Evolutionary conservation across 2,797 vertebrate species (phyloP).

Genomic region (Lophura swinhoii): DNA sequence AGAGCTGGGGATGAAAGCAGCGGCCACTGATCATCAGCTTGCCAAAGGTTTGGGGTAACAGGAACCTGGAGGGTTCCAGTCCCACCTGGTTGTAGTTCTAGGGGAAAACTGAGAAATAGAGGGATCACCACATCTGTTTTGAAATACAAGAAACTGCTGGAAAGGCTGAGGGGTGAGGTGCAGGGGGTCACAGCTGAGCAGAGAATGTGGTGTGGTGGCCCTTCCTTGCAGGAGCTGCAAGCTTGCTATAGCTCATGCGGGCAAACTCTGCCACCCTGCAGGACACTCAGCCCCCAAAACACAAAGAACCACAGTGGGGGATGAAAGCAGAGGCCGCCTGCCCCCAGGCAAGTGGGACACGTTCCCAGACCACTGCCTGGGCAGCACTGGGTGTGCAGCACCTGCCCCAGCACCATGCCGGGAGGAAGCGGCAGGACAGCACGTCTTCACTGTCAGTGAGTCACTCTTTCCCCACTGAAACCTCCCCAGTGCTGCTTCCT

Average conservation of each 20-base stretch:
- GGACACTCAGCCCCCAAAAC: background rate
- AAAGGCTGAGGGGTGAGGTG: background rate
- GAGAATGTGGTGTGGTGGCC: rapidly evolving
- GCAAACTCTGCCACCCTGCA: rapidly evolving
- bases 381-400: background rate
- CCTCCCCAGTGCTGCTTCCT: background rate
- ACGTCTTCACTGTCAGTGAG: background rate
- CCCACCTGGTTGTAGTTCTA: rapidly evolving
- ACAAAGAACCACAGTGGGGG: background rate
- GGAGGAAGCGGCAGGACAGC: background rate
- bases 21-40: rapidly evolving
- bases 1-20: background rate
- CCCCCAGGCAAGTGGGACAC: background rate
- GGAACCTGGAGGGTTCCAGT: rapidly evolving
- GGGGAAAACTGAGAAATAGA: background rate
- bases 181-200: background rate
- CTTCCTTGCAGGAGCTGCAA: background rate
- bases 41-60: background rate
- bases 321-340: background rate
- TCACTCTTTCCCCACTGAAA: background rate
- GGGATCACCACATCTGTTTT: too few relatives aligned
- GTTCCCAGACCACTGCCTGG: background rate
- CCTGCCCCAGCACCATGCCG: background rate
- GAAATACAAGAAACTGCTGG: background rate
- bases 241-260: background rate